phyloP scores from a whole-genome alignment of 2,797 vertebrate genomes.

The Bradypodion pumilum region DNA sequence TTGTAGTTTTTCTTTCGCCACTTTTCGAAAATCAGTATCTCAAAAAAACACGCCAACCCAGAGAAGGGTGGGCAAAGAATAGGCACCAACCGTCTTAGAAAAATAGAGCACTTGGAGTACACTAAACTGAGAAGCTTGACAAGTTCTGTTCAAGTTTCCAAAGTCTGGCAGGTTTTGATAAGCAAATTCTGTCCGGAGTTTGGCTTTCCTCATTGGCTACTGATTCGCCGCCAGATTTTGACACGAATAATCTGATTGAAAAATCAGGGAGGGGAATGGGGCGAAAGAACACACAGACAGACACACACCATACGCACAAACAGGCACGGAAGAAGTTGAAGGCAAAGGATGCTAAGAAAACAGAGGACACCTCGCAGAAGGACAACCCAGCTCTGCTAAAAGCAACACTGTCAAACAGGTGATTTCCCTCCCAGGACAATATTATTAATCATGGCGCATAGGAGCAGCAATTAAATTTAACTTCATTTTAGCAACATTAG shows the following conservation, averaged over 20 bases:
- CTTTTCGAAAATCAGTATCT: constrained; percentile 31
- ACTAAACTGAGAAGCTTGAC: constrained; percentile 42
- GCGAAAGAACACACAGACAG: constrained; percentile 48
- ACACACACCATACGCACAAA: constrained; percentile 60
- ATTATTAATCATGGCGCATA: constrained; percentile 50
- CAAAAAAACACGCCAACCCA: constrained; percentile 47
- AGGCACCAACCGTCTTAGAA: constrained; percentile 28
- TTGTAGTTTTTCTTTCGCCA: constrained; percentile 40
- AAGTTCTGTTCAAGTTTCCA: constrained; percentile 62
- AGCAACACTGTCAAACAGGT: constrained; percentile 67
- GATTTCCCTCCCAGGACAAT: constrained; percentile 39
- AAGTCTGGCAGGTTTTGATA: constrained; percentile 79
- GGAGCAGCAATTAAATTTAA: not conserved
- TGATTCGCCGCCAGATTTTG: constrained; percentile 81
- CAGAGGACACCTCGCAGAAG: no score
- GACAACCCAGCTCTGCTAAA: not conserved
- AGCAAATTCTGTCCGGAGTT: constrained; percentile 74
- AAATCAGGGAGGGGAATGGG: constrained; percentile 84
- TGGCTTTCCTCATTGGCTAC: constrained; percentile 73
- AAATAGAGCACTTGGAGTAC: constrained; percentile 43
- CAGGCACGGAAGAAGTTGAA: constrained; percentile 53
- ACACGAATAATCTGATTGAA: constrained; percentile 88
- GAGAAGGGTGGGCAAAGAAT: not conserved
- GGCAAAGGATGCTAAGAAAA: constrained; percentile 27
- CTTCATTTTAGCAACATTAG: not conserved